Evolutionary conservation across 2,888 invertebrate genomes (phyloP).

Genomic region (Pseudococcus viburni): DNA sequence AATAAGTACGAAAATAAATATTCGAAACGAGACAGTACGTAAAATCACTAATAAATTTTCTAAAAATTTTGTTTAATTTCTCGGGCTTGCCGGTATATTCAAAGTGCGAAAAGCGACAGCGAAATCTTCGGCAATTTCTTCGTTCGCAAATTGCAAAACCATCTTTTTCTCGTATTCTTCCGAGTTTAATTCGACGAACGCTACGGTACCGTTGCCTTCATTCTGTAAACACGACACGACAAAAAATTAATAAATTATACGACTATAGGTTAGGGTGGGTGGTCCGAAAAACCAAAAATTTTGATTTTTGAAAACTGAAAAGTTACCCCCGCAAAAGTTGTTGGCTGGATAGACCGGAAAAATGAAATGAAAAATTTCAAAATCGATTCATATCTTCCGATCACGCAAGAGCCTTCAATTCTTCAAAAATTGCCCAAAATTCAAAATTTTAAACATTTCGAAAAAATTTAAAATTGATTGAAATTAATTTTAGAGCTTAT

Average conservation of each 20-base stretch:
- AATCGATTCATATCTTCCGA: no score
- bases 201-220: neutral
- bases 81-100: neutral
- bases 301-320: no score
- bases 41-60: conserved; percentile 9
- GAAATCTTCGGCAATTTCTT: conserved; percentile 20
- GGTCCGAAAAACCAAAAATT: no score
- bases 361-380: no score
- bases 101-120: neutral
- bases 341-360: no score
- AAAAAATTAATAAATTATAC: neutral
- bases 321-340: no score
- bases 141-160: conserved; percentile 4
- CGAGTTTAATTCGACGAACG: conserved; percentile 15
- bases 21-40: neutral
- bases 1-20: neutral
- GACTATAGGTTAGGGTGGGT: no score
- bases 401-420: no score
- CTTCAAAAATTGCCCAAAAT: no score
- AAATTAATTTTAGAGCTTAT: no score
- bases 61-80: neutral
- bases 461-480: no score
- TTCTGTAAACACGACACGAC: neutral
- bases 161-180: conserved; percentile 1
- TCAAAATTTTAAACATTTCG: no score